Evolutionary conservation across 2,797 vertebrate species (phyloP).

Genomic region (Channallabes apus): DNA sequence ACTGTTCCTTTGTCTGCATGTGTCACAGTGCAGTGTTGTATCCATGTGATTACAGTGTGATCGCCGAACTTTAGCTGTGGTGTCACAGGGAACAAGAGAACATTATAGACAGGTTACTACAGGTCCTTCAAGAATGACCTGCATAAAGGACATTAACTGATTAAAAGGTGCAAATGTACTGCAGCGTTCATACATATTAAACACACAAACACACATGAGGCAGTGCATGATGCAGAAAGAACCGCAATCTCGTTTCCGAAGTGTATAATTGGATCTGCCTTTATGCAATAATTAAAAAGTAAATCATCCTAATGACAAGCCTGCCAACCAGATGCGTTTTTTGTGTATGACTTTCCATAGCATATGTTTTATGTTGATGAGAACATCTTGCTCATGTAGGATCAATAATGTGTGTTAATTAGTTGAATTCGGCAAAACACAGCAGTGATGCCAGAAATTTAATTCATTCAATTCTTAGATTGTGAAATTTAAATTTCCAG

Average conservation of each 20-base stretch:
- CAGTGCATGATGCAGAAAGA: constrained; percentile 21
- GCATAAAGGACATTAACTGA: background rate
- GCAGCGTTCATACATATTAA: constrained; percentile 53
- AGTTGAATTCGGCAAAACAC: background rate
- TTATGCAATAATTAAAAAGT: constrained; percentile 73
- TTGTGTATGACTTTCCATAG: constrained; percentile 61
- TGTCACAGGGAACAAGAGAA: background rate
- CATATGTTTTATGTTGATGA: constrained; percentile 27
- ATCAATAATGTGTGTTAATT: constrained; percentile 15
- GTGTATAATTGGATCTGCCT: constrained; percentile 71
- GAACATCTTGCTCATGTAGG: background rate
- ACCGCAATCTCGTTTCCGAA: constrained; percentile 43
- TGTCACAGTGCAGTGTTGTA: constrained; percentile 36
- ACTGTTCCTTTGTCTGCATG: constrained; percentile 8
- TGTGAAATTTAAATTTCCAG: background rate
- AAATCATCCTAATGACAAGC: constrained; percentile 65
- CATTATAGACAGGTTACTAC: background rate
- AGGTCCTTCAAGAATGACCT: background rate
- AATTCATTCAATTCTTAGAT: background rate
- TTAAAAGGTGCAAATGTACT: background rate
- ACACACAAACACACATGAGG: constrained; percentile 13
- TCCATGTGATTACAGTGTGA: constrained; percentile 26
- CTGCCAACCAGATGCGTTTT: constrained; percentile 30
- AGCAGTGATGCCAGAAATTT: background rate
- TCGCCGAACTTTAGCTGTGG: background rate